phyloP scores from a whole-genome alignment of 92 coral and sea anemone genomes.

The Palythoa grandis region DNA sequence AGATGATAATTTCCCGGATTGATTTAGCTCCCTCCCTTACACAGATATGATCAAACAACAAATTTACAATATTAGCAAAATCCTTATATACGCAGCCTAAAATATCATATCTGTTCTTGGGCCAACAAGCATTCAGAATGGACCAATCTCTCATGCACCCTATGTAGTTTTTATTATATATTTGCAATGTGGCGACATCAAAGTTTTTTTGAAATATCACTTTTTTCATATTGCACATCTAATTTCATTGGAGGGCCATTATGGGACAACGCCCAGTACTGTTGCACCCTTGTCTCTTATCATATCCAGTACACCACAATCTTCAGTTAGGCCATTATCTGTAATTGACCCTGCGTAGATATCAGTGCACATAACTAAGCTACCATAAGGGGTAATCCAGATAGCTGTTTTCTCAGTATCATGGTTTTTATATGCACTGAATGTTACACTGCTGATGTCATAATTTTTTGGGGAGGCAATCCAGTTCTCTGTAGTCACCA shows the following conservation, averaged over 20 bases:
- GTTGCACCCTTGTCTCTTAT: conserved; percentile 1
- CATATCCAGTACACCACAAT: conserved; percentile 49
- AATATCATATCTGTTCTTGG: conserved; percentile 29
- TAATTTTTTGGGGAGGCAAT: conserved; percentile 48
- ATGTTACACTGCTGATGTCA: conserved; percentile 53
- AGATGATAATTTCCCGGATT: too few species aligned
- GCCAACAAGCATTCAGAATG: conserved; percentile 45
- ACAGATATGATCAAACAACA: too few species aligned
- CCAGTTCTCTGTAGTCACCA: conserved; percentile 35
- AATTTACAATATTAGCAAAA: too few species aligned
- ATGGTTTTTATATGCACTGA: conserved; percentile 60
- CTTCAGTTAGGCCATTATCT: conserved; percentile 36
- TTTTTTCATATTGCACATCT: conserved; percentile 34
- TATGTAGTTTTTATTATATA: conserved; percentile 51
- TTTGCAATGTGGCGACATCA: conserved; percentile 55
- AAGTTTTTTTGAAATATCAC: conserved; percentile 49
- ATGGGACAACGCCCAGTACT: conserved; percentile 32
- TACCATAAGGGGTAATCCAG: conserved; percentile 58
- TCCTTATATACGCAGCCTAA: too few species aligned
- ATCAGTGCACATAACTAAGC: conserved; percentile 46
- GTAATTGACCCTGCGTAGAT: conserved; percentile 52
- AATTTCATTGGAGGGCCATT: conserved; percentile 48
- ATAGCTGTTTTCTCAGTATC: conserved; percentile 57
- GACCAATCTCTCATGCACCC: conserved; percentile 58
- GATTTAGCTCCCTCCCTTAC: too few species aligned